These are phyloP conservation scores for Cygnus atratus DNA, from an alignment of 2,113 vertebrate species.

Conservation along the genomic window DNA sequence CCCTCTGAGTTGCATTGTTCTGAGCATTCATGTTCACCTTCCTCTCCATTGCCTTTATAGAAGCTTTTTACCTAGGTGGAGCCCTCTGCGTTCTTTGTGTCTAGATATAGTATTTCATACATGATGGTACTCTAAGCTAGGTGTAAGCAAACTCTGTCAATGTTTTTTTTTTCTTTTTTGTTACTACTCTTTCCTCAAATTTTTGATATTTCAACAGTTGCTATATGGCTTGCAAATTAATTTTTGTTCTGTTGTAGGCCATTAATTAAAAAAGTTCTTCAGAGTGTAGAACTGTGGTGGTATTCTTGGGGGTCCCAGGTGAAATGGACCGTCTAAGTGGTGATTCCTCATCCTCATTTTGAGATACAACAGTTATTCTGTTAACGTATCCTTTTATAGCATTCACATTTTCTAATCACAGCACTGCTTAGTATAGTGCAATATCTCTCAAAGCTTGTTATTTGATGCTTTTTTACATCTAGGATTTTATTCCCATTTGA, in stretches of 20 bases:
- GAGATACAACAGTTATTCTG: neutral
- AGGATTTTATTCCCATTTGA: neutral
- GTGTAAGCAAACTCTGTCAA: accelerated
- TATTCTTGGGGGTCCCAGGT: neutral
- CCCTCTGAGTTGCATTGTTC: neutral
- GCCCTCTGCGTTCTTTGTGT: neutral
- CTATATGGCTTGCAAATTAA: neutral
- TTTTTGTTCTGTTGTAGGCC: neutral
- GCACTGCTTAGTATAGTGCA: neutral
- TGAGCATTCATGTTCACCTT: neutral
- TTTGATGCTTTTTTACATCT: neutral
- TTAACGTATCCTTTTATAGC: neutral
- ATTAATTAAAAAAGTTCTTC: neutral
- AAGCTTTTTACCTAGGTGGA: neutral
- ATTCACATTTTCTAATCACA: neutral
- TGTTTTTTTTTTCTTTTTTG: neutral
- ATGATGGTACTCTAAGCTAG: neutral
- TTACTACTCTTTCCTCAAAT: neutral
- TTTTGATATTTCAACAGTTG: neutral
- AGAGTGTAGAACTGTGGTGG: neutral
- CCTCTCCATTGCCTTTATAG: neutral
- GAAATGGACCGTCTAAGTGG: neutral
- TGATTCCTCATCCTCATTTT: neutral
- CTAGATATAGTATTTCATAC: neutral
- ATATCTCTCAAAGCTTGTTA: neutral